Percentiles rank a stretch among this genome's conserved stretches.
These are phyloP conservation scores for Plestiodon gilberti DNA, from an alignment of 2,113 vertebrate species.

Conservation along the genomic window DNA sequence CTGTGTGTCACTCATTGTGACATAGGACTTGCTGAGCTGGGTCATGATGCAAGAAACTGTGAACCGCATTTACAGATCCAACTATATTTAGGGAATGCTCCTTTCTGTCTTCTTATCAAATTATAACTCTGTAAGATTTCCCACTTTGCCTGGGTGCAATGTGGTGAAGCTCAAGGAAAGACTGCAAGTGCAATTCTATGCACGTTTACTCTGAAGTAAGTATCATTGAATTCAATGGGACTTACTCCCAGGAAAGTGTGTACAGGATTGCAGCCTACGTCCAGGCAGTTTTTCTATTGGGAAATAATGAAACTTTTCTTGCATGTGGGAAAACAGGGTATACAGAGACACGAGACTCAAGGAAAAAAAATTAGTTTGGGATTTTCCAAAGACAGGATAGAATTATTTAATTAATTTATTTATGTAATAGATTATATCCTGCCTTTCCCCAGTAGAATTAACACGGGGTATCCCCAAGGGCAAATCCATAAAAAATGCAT, in stretches of 20 bases:
- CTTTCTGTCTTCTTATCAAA: neutral
- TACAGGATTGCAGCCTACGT: neutral
- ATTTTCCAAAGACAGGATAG: neutral
- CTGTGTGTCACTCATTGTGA: no score
- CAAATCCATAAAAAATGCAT: no score
- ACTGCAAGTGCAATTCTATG: no score
- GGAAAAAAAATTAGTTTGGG: neutral
- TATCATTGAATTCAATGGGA: no score
- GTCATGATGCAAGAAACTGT: neutral
- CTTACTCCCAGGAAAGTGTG: no score
- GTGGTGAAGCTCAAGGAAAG: neutral
- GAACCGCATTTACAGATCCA: neutral
- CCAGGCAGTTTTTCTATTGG: neutral
- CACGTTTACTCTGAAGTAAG: no score
- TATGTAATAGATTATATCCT: no score
- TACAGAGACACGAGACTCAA: neutral
- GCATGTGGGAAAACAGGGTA: neutral
- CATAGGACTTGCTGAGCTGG: no score
- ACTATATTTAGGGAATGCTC: neutral
- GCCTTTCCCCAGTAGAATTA: no score
- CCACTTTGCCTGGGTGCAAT: neutral
- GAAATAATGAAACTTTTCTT: neutral
- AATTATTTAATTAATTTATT: no score
- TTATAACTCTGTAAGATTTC: neutral
- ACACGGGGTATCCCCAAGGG: neutral